Evolutionary conservation across 2,113 vertebrate species (phyloP).

Genomic region (Channa maculata): DNA sequence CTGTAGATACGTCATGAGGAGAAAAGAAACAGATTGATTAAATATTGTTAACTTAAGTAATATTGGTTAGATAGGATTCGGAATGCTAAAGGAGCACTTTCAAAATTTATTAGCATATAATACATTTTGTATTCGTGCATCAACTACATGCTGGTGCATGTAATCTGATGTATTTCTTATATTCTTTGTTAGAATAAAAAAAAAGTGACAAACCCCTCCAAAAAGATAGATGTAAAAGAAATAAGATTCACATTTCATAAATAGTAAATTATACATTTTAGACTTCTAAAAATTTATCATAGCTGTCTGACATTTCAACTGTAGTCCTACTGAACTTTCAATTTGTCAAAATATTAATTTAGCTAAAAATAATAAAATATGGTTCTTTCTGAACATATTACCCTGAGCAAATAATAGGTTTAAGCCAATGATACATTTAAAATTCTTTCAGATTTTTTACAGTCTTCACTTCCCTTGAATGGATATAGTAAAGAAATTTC

Average conservation of each 20-base stretch:
- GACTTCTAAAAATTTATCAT: not conserved
- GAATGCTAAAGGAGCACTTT: not conserved
- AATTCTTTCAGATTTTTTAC: slow-evolving; percentile 3
- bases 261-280: slow-evolving; percentile 16
- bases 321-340: slow-evolving; percentile 19
- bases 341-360: slow-evolving; percentile 33
- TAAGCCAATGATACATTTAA: slow-evolving; percentile 32
- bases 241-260: not conserved
- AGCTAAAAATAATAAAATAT: slow-evolving; percentile 24
- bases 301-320: slow-evolving; percentile 22
- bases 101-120: not conserved
- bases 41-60: slow-evolving; percentile 21
- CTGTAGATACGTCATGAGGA: not conserved
- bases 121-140: not conserved
- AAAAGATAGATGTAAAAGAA: too few species aligned
- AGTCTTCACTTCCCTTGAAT: slow-evolving; percentile 8
- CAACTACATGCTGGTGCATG: not conserved
- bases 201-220: too few species aligned
- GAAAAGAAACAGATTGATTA: slow-evolving; percentile 21
- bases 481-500: slow-evolving; percentile 23
- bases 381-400: slow-evolving; percentile 1
- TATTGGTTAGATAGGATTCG: not conserved
- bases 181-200: not conserved
- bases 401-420: slow-evolving; percentile 11
- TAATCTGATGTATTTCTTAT: not conserved